Evolutionary conservation across 2,113 vertebrate genomes (phyloP).

Genomic region (Tupaia tana): DNA sequence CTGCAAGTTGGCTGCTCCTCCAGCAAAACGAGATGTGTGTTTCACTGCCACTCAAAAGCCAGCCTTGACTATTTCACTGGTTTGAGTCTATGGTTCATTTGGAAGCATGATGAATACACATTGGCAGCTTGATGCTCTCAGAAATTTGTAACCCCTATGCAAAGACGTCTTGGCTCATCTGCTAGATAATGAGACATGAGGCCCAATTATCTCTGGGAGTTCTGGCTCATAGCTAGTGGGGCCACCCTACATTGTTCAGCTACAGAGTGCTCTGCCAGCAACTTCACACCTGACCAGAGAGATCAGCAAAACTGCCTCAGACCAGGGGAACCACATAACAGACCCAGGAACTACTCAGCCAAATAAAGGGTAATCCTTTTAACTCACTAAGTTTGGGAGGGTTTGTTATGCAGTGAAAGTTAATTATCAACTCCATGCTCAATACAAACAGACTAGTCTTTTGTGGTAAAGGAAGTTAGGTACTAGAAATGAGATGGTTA

Average conservation of each 20-base stretch:
- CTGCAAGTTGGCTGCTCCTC: neutral
- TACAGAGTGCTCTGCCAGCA: neutral
- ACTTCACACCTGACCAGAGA: neutral
- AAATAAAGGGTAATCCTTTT: neutral
- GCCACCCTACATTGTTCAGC: neutral
- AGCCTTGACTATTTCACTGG: neutral
- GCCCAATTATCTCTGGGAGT: neutral
- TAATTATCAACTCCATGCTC: neutral
- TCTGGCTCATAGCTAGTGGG: neutral
- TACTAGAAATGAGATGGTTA: neutral
- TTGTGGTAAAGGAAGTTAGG: neutral
- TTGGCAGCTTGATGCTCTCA: neutral
- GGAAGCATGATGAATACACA: neutral
- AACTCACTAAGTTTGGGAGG: neutral
- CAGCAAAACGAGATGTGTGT: neutral
- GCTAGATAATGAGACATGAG: neutral
- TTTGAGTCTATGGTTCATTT: neutral
- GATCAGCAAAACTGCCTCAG: neutral
- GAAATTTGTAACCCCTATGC: neutral
- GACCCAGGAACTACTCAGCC: neutral
- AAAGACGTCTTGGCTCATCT: neutral
- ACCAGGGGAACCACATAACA: neutral
- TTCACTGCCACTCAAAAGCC: neutral
- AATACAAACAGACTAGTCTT: neutral
- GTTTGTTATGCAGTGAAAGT: neutral